Percentiles rank a stretch among this genome's conserved stretches.
phyloP scores from a whole-genome alignment of 2,797 vertebrate genomes.

The Selene dorsalis region DNA sequence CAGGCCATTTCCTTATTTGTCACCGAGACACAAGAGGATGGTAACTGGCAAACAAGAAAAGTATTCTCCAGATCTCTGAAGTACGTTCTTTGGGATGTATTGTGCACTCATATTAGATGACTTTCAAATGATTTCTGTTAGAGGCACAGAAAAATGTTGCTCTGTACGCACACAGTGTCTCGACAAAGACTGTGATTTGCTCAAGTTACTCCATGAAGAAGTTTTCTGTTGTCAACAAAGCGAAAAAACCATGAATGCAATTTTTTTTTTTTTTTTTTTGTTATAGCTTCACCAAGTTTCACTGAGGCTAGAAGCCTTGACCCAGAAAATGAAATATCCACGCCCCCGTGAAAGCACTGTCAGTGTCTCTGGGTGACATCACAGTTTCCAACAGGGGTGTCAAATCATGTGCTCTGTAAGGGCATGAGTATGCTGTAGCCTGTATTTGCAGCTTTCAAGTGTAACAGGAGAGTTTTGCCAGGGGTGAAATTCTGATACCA shows the following conservation, averaged over 20 bases:
- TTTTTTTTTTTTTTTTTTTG: conserved; percentile 19
- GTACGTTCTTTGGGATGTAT: conserved; percentile 9
- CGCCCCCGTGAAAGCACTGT: conserved; percentile 29
- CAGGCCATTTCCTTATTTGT: conserved; percentile 63
- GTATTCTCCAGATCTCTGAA: conserved; percentile 22
- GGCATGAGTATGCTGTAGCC: conserved; percentile 15
- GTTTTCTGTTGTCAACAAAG: conserved; percentile 31
- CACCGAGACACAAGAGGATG: conserved; percentile 40
- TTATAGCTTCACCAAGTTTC: conserved; percentile 22
- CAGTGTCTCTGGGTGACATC: conserved; percentile 44
- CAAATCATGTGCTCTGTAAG: conserved; percentile 28
- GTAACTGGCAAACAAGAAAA: conserved; percentile 53
- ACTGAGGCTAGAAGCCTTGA: conserved; percentile 47
- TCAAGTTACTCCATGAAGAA: conserved; percentile 28
- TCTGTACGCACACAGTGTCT: conserved; percentile 21
- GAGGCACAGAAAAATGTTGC: neutral
- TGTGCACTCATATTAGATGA: conserved; percentile 8
- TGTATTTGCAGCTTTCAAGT: neutral
- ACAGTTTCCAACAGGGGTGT: conserved; percentile 44
- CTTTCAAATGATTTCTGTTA: conserved; percentile 18
- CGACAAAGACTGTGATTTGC: conserved; percentile 7
- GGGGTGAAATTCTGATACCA: neutral
- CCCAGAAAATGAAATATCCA: conserved; percentile 62
- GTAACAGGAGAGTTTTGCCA: neutral
- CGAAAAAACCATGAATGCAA: conserved; percentile 19